phyloP scores from a whole-genome alignment of 2,797 vertebrate genomes.

The Acestrorhynchus altus region DNA sequence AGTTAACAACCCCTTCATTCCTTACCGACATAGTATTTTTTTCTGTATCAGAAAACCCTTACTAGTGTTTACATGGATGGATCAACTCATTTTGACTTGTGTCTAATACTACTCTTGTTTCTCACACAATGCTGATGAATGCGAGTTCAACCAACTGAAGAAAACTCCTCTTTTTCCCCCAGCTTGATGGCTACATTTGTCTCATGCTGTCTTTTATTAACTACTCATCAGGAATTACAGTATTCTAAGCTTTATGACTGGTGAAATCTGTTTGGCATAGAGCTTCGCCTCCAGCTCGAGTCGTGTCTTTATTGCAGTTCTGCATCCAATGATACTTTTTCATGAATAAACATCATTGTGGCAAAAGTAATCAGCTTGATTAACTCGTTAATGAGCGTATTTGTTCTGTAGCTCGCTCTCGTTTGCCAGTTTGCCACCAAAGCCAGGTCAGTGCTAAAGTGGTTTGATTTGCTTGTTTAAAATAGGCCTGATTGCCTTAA shows the following conservation, averaged over 20 bases:
- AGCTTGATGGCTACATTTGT: constrained; percentile 48
- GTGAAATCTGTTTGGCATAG: constrained; percentile 53
- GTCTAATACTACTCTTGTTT: constrained; percentile 49
- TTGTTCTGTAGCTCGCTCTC: constrained; percentile 30
- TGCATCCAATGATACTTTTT: constrained; percentile 47
- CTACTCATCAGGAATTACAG: constrained; percentile 50
- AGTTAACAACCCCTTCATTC: constrained; percentile 59
- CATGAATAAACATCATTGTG: constrained; percentile 55
- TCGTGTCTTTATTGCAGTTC: constrained; percentile 56
- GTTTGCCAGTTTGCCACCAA: constrained; percentile 29
- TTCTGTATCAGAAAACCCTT: constrained; percentile 87
- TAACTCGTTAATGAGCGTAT: constrained; percentile 15
- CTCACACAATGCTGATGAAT: constrained; percentile 53
- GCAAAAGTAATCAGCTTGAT: constrained; percentile 17
- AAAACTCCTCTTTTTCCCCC: constrained; percentile 38
- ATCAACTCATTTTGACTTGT: constrained; percentile 74
- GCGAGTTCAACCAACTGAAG: constrained; percentile 50
- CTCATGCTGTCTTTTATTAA: constrained; percentile 45
- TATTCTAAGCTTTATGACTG: constrained; percentile 53
- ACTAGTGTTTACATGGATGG: constrained; percentile 76
- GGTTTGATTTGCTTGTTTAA: constrained; percentile 35
- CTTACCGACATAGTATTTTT: constrained; percentile 78
- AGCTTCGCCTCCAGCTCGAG: constrained; percentile 74
- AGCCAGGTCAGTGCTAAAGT: constrained; percentile 26
- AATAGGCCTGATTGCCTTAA: constrained; percentile 57